These are phyloP conservation scores for Saxidomus purpurata DNA, from an alignment of 1,140 invertebrate genomes.

Conservation along the genomic window DNA sequence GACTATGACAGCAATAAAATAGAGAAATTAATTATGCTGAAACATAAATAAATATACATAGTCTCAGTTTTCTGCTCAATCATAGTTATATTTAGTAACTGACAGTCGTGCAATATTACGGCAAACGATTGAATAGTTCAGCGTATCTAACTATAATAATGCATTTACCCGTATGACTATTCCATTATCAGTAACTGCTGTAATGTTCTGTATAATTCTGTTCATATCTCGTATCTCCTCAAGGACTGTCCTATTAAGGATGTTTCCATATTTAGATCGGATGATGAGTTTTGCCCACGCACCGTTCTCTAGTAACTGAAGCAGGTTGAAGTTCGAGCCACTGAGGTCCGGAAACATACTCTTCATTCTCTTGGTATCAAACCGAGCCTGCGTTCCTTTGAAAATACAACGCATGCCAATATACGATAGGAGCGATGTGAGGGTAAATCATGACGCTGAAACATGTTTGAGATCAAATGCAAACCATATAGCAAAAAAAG, in stretches of 20 bases:
- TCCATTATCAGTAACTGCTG: not conserved
- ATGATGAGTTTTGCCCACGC: conserved; percentile 16
- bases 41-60: no score
- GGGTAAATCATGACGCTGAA: no score
- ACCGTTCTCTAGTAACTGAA: not conserved
- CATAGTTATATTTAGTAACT: no score
- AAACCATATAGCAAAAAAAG: no score
- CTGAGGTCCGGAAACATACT: conserved; percentile 16
- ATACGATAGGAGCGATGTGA: no score
- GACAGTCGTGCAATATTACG: no score
- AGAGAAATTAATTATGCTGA: no score
- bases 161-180: not conserved
- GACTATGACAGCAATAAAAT: no score
- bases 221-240: conserved; percentile 12
- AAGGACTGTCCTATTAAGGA: not conserved
- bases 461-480: no score
- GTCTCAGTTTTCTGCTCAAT: no score
- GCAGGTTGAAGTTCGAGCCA: conserved; percentile 24
- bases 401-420: not conserved
- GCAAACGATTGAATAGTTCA: no score
- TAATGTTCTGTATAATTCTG: not conserved
- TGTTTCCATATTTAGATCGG: not conserved
- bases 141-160: no score
- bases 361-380: conserved; percentile 20
- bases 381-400: not conserved